Evolutionary conservation across 64 coral and sea anemone species (phyloP).

Genomic region (Stichodactyla helianthus): DNA sequence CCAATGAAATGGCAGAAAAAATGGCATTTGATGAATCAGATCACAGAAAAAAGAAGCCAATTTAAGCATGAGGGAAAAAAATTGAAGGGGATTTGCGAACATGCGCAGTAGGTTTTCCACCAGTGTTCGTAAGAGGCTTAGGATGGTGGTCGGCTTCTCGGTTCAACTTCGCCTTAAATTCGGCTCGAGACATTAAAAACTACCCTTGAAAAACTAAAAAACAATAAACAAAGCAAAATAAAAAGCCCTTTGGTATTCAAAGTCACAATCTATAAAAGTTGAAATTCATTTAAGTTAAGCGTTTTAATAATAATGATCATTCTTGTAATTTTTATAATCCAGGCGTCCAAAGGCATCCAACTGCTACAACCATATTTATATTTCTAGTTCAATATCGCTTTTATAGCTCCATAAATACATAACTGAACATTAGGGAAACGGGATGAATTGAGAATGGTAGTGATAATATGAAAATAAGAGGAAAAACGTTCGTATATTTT

Average conservation of each 20-base stretch:
- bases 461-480: not conserved
- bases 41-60: too few relatives aligned
- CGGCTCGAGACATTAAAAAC: too few relatives aligned
- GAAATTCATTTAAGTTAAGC: not conserved
- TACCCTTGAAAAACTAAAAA: too few relatives aligned
- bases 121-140: not conserved
- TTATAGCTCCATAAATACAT: not conserved
- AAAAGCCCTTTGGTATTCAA: not conserved
- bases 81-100: not conserved
- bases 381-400: not conserved
- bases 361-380: not conserved
- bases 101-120: not conserved
- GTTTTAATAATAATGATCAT: not conserved
- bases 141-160: too few relatives aligned
- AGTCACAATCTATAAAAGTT: not conserved
- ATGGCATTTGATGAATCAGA: too few relatives aligned
- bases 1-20: too few relatives aligned
- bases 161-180: too few relatives aligned
- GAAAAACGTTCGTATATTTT: not conserved
- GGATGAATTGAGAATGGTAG: not conserved
- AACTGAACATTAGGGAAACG: not conserved
- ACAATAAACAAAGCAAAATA: not conserved
- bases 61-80: too few relatives aligned
- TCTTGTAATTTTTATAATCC: not conserved
- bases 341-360: not conserved